These are phyloP conservation scores for Pipistrellus kuhlii DNA, from an alignment of 2,797 vertebrate species.

Conservation along the genomic window DNA sequence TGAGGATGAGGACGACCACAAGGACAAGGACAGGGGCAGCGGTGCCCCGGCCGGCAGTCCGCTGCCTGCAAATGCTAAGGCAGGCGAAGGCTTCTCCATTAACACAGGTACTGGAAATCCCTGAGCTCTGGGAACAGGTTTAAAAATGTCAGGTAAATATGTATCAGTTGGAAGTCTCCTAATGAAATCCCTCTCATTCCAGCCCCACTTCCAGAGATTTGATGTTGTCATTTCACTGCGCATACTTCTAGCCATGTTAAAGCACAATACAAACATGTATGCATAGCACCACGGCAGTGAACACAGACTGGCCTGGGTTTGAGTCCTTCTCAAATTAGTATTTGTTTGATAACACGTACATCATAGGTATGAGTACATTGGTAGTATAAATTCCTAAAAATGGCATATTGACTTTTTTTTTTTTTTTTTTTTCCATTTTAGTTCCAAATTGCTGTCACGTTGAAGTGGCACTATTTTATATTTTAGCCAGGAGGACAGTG, in stretches of 20 bases:
- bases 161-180: background rate
- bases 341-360: background rate
- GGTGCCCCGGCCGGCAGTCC: constrained; percentile 87
- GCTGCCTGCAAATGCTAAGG: constrained; percentile 83
- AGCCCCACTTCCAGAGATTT: background rate
- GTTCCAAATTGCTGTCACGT: constrained; percentile 9
- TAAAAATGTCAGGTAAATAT: background rate
- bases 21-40: constrained; percentile 89
- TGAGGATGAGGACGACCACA: constrained; percentile 95
- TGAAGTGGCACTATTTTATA: background rate
- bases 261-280: background rate
- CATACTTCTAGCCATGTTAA: background rate
- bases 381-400: background rate
- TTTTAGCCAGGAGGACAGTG: background rate
- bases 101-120: constrained; percentile 92
- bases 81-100: constrained; percentile 92
- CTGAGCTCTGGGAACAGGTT: background rate
- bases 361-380: background rate
- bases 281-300: background rate
- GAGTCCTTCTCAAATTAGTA: background rate
- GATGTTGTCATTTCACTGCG: background rate
- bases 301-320: background rate
- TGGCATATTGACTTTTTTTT: background rate
- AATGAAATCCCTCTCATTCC: background rate
- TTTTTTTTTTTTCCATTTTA: background rate